Base-by-base conservation (phyloP, 2,113 vertebrate species). In the Chinchilla lanigera region DNA sequence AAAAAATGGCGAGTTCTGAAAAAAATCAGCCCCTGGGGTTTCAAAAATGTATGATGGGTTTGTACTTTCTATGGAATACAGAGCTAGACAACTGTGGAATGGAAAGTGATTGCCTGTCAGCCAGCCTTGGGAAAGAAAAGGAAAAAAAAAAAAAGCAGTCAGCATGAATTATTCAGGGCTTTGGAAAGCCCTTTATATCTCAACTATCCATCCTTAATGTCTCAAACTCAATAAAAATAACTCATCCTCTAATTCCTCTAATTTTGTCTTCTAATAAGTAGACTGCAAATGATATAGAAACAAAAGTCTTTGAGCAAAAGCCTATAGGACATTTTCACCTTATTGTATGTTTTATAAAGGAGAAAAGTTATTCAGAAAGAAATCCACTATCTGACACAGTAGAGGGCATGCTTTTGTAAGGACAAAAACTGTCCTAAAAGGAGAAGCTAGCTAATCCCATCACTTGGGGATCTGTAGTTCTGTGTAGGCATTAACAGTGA, bases 1-100 rank as follows among this genome's bases (percentile, higher is more conserved):
- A 8, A 3, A 47, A 78, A 87, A 75, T 91, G 54, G 10, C n/a
- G n/a, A 92, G 65, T 83, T 95, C 65, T 94, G 14, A n/a, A 93
- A 89, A 89, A 60, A 9, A 61, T 67, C 81, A 90, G 54, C 5
- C 35, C 84, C 52, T 26, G 63, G 60, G 30, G 24, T 91, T 84
- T 95, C 50, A 89, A 80, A 16, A 54, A 67, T 19, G 20, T 82
- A 35, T 54, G 8, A 19, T 5, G 41, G 6, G 67, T 30, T 7
- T 61, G 9, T n/a, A 50, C 75, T 84, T 73, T 83, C 60, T 4
- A 33, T 61, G 14, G 7, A 67, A 67, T 10, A 38, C 24, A 60
- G 20, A 90, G 8, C 58, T 73, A 50, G 75, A 75, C 35, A 44
- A 84, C 22, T 81, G 52, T 78, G 60, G 80, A 71, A 52, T 3